Evolutionary conservation across 2,797 vertebrate genomes (phyloP).

Genomic region (Oreortyx pictus): DNA sequence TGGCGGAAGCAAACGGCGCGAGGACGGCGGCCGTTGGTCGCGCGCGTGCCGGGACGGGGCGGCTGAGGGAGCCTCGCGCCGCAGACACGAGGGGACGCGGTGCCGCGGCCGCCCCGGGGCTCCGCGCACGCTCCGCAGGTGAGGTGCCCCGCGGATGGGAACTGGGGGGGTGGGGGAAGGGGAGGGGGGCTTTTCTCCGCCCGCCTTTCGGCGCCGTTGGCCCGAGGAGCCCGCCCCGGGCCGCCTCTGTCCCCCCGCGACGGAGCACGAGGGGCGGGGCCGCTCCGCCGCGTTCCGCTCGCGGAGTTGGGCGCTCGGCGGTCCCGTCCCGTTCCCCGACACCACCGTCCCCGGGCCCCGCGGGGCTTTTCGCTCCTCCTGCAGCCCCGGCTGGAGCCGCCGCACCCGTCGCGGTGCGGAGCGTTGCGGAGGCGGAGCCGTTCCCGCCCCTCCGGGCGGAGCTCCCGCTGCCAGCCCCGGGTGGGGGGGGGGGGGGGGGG

Average conservation of each 20-base stretch:
- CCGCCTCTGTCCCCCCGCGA: too few species aligned
- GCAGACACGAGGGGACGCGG: background rate
- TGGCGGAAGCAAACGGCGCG: too few species aligned
- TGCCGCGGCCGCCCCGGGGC: background rate
- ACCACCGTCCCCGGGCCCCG: accelerated
- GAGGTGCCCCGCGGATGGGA: too few species aligned
- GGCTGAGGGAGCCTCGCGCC: background rate
- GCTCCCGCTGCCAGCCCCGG: background rate
- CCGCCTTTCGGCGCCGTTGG: background rate
- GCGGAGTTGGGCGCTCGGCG: background rate
- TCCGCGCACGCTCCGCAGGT: accelerated
- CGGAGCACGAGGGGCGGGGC: too few species aligned
- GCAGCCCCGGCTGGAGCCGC: accelerated
- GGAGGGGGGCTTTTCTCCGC: accelerated
- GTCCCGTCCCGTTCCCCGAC: background rate
- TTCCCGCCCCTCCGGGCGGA: background rate
- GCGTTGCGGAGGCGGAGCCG: too few species aligned
- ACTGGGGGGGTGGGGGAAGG: accelerated
- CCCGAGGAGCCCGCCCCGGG: too few species aligned
- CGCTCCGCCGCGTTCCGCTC: background rate
- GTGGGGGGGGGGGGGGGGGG: too few species aligned
- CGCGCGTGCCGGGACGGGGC: background rate
- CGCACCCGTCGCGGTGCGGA: background rate
- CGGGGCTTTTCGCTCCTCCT: accelerated
- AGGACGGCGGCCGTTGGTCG: too few species aligned